Conservation (phyloP, 2,797 vertebrate genomes). For the Sebastes minor region DNA sequence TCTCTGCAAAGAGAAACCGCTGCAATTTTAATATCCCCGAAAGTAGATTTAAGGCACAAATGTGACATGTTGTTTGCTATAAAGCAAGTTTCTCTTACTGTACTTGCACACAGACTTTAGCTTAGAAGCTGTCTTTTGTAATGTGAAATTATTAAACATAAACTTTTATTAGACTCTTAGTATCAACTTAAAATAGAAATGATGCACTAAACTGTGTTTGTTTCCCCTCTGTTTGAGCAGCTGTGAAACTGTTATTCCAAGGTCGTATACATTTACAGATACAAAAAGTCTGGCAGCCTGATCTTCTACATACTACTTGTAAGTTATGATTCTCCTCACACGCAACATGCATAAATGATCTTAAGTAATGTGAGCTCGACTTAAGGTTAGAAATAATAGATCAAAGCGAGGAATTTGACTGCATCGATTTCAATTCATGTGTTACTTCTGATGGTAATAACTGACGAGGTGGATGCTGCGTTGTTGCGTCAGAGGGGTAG, state of each 20-base stretch:
- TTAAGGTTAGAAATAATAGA: constrained; percentile 75
- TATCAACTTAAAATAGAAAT: neutral
- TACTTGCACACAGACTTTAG: neutral
- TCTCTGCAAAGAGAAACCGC: neutral
- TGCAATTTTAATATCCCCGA: neutral
- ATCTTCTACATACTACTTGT: neutral
- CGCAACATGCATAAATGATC: constrained; percentile 65
- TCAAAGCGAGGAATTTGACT: constrained; percentile 65
- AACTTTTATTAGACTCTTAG: constrained; percentile 3
- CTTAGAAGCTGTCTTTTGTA: neutral
- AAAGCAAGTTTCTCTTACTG: neutral
- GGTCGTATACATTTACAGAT: constrained; percentile 31
- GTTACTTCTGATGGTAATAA: constrained; percentile 58
- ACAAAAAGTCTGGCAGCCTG: constrained; percentile 5
- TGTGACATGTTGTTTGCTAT: neutral
- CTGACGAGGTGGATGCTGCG: constrained; percentile 63
- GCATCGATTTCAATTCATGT: constrained; percentile 65
- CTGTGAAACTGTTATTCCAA: constrained; percentile 25
- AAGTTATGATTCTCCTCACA: constrained; percentile 51
- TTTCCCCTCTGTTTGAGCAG: constrained; percentile 10
- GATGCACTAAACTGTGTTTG: neutral
- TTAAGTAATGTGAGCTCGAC: constrained; percentile 61
- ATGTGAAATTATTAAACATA: neutral
- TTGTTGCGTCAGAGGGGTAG: constrained; percentile 68
- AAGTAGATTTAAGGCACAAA: neutral